A percentile compares a stretch with the other conserved stretches of the same genome.
Conservation (phyloP, 2,797 vertebrate species). For the Taenioides sp. region DNA sequence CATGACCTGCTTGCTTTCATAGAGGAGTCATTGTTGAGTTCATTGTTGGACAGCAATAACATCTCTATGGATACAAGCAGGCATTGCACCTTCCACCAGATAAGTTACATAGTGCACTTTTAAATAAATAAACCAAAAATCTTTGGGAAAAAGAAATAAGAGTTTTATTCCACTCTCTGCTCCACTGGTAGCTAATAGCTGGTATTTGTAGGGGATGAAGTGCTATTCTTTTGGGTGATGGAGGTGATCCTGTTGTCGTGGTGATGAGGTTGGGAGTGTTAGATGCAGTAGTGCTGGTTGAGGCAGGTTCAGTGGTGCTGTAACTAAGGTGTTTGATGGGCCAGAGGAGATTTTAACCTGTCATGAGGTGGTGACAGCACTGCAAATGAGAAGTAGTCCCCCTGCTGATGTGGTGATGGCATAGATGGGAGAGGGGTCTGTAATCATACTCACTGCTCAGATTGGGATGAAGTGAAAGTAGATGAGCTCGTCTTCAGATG, state of each 20-base stretch:
- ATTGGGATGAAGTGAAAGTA: neutral
- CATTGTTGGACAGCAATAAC: no score
- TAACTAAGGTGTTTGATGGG: neutral
- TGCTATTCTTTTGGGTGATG: neutral
- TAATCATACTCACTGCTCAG: neutral
- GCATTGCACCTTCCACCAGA: no score
- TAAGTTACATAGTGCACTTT: no score
- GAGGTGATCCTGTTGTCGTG: neutral
- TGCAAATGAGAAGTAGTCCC: neutral
- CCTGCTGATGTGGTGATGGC: slow-evolving; percentile 1
- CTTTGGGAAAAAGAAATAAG: no score
- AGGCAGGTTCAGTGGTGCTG: neutral
- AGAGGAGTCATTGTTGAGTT: no score
- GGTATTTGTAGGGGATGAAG: neutral
- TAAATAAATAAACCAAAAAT: no score
- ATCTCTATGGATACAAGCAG: no score
- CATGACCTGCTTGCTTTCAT: no score
- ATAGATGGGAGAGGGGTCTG: neutral
- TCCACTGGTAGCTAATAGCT: neutral
- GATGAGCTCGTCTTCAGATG: neutral
- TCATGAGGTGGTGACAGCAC: neutral
- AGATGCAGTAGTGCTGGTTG: neutral
- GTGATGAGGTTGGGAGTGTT: neutral
- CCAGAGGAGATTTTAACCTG: neutral
- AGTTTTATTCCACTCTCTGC: neutral